Conservation (phyloP, 2,113 vertebrate species). For the mouse (Mus musculus) region GRCm39 chr19:6616001-6616500, state of each 20-base stretch:
- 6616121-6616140: too few relatives aligned
- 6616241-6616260: background rate
- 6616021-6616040: too few relatives aligned
- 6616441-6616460: background rate
- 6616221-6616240: background rate
- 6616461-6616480: background rate
- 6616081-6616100: too few relatives aligned
- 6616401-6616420: background rate
- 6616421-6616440: background rate
- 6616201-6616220: background rate
- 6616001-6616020: too few relatives aligned
- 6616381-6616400: background rate
- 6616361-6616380: background rate
- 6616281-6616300: background rate
- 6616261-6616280: background rate
- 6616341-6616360: background rate
- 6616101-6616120: too few relatives aligned
- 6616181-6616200: background rate
- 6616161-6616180: too few relatives aligned
- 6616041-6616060: too few relatives aligned
- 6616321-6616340: background rate
- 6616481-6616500: background rate
- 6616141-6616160: too few relatives aligned
- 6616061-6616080: too few relatives aligned
- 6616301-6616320: too few relatives aligned